Evolutionary conservation across 2,113 vertebrate species (phyloP).

Genomic region (Austrofundulus limnaeus): DNA sequence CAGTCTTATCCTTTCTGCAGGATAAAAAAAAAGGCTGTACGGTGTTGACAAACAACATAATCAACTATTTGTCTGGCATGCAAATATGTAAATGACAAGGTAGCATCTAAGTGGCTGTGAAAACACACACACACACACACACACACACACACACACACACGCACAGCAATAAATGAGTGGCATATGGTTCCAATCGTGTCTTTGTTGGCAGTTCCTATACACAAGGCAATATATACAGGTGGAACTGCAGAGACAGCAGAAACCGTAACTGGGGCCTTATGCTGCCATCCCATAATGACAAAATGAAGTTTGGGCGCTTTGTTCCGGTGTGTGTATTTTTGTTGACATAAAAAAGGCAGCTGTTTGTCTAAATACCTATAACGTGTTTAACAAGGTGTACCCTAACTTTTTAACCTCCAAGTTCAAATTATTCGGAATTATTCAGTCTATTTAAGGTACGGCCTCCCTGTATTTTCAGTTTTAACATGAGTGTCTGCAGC

Average conservation of each 20-base stretch:
- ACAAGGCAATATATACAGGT: conserved; percentile 71
- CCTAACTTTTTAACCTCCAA: background rate
- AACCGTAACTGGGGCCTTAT: conserved; percentile 63
- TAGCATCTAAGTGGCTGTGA: conserved; percentile 58
- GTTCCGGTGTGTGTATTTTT: conserved; percentile 16
- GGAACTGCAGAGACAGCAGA: conserved; percentile 74
- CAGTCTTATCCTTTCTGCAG: background rate
- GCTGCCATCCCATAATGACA: conserved; percentile 63
- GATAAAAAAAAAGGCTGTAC: background rate
- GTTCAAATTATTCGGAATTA: conserved; percentile 36
- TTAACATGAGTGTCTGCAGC: conserved; percentile 47
- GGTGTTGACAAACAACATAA: conserved; percentile 33
- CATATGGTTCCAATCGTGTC: conserved; percentile 72
- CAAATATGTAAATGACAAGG: conserved; percentile 72
- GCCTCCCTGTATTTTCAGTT: conserved; percentile 33
- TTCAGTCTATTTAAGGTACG: conserved; percentile 29
- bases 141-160: conserved; percentile 13
- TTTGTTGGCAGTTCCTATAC: conserved; percentile 72
- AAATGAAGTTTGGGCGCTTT: conserved; percentile 66
- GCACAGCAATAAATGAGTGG: conserved; percentile 66
- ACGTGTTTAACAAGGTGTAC: conserved; percentile 14
- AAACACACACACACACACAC: conserved; percentile 2
- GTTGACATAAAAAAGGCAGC: conserved; percentile 15
- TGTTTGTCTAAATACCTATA: conserved; percentile 15
- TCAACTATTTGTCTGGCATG: conserved; percentile 62